These are phyloP conservation scores for Tamandua tetradactyla DNA, from an alignment of 2,797 vertebrate species.

Conservation along the genomic window DNA sequence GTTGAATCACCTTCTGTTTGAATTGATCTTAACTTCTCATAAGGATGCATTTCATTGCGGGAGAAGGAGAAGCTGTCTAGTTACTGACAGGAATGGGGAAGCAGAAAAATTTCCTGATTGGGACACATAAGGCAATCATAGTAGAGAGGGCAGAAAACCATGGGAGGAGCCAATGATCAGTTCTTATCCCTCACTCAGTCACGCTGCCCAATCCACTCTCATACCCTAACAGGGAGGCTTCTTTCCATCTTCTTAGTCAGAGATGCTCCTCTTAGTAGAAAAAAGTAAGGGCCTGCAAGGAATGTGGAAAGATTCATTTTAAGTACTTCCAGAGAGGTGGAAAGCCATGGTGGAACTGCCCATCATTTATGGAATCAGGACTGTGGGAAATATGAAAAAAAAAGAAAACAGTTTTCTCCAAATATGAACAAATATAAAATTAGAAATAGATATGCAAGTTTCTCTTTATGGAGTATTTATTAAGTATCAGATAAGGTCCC, in stretches of 20 bases:
- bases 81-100: background rate
- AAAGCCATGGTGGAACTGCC: background rate
- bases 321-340: background rate
- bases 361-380: background rate
- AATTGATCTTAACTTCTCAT: background rate
- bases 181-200: accelerated
- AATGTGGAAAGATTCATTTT: background rate
- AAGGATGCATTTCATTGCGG: background rate
- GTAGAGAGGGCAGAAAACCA: background rate
- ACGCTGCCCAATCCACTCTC: accelerated
- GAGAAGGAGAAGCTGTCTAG: background rate
- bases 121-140: background rate
- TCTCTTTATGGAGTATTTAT: background rate
- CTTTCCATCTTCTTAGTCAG: background rate
- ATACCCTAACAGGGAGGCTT: background rate
- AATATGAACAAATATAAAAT: background rate
- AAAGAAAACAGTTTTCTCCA: background rate
- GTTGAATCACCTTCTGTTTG: background rate
- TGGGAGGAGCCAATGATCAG: background rate
- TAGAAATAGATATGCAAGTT: background rate
- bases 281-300: background rate
- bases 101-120: background rate
- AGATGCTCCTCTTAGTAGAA: background rate
- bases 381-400: background rate
- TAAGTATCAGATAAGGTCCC: background rate